phyloP scores from a whole-genome alignment of 1,140 invertebrate species.

The Meloidogyne exigua region DNA sequence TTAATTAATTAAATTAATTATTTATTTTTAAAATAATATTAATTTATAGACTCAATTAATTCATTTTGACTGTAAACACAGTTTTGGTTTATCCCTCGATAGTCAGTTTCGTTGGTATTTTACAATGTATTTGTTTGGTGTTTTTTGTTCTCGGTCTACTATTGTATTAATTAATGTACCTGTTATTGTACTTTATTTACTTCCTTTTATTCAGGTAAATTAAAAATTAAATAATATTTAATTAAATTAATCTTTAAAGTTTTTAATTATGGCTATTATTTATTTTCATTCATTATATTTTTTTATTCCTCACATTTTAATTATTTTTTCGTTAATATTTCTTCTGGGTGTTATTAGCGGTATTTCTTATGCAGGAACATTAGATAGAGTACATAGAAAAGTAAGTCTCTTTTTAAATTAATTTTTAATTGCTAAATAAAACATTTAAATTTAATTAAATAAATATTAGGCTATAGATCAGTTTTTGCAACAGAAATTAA shows the following conservation, averaged over 20 bases:
- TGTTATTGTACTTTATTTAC: constrained; percentile 74
- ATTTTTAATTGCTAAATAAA: too few relatives aligned
- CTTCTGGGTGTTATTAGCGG: neutral
- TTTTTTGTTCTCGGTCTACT: constrained; percentile 80
- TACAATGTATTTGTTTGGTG: constrained; percentile 79
- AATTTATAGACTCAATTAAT: constrained; percentile 22
- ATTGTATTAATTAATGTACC: constrained; percentile 72
- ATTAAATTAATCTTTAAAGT: too few relatives aligned
- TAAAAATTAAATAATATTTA: neutral
- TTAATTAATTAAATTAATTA: too few relatives aligned
- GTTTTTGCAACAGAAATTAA: too few relatives aligned
- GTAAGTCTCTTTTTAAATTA: neutral
- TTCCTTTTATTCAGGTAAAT: constrained; percentile 70
- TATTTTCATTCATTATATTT: neutral
- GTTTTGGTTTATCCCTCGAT: constrained; percentile 26
- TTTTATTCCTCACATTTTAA: neutral
- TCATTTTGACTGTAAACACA: constrained; percentile 33
- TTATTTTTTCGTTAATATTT: neutral
- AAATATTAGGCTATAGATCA: too few relatives aligned
- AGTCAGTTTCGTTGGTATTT: constrained; percentile 79
- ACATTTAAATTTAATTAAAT: too few relatives aligned
- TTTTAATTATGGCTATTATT: neutral
- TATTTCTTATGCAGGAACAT: neutral
- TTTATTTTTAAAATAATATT: too few relatives aligned
- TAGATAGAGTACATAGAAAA: neutral